These are phyloP conservation scores for Catharus bicknelli DNA, from an alignment of 2,113 vertebrate species.

Conservation along the genomic window DNA sequence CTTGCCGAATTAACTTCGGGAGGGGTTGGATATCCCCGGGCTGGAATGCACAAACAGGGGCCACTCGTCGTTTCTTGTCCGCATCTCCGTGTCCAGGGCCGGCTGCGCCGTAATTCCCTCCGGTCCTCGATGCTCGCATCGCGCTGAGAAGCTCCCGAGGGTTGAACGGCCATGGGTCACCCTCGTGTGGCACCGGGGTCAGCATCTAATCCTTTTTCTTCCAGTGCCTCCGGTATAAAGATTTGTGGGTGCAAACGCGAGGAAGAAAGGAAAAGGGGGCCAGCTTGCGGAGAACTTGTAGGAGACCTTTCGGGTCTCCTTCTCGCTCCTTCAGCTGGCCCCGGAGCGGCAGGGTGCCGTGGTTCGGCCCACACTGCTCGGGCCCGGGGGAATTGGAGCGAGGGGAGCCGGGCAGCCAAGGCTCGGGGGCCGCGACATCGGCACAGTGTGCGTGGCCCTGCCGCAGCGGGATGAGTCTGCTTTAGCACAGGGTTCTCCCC, in stretches of 20 bases:
- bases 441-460: not conserved
- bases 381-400: not conserved
- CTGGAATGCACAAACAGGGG: not conserved
- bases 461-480: not conserved
- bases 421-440: not conserved
- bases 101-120: not conserved
- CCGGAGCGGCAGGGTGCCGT: not conserved
- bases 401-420: rapidly evolving
- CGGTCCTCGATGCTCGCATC: not conserved
- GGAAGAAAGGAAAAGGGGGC: not conserved
- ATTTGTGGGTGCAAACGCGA: not conserved
- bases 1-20: not conserved
- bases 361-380: not conserved
- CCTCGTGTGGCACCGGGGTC: not conserved
- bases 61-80: not conserved
- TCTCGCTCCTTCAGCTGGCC: not conserved
- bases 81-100: not conserved
- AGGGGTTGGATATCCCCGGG: not conserved
- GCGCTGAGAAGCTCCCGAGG: not conserved
- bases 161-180: not conserved
- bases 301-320: not conserved
- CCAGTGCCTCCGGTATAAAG: not conserved
- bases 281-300: not conserved
- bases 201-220: not conserved
- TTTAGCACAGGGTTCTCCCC: too few species aligned